Evolutionary conservation across 2,113 vertebrate species (phyloP), one percentile per base, ranked within the genome.

Genomic region (Nothoprocta perdicaria): DNA sequence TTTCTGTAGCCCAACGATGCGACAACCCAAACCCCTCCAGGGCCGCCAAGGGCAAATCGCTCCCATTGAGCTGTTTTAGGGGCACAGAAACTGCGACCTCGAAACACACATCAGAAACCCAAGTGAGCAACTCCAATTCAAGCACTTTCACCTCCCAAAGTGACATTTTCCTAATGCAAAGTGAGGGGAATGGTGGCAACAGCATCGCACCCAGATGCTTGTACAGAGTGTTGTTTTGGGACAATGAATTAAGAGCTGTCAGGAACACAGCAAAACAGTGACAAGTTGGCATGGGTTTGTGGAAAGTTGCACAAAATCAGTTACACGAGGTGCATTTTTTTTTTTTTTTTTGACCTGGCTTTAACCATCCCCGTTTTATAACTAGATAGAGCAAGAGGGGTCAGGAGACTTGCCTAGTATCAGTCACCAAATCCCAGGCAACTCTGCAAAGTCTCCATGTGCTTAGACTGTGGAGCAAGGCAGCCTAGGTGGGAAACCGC

Each of bases 221-320:
- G 92, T 83, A 80, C 7, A 61, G 74, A 62, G 84, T 1, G 6
- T 86, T 94, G 96, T 96, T 96, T 96, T 96, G 52, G 92, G 82
- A 13, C 63, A 55, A 60, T 62, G 92, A 93, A 96, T 95, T 92
- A 94, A 87, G 94, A 94, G 94, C 94, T 93, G 91, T 78, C 94
- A 95, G 94, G 95, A 96, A 96, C 92, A 93, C 81, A 71, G 89
- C 2, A 75, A 95, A 80, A 89, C 48, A 22, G 95, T 92, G 94
- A 95, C 94, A 93, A 93, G 95, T 89, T 96, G 96, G 95, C 95
- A 95, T 27, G 92, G 94, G 94, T 95, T 92, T 85, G 89, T 94
- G 95, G 96, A 96, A 96, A 96, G 95, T 95, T 95, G 93, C 95
- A 96, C 92, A 96, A 96, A 96, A 90, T 95, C 80, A 86, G 94